A percentile compares a stretch with the other conserved stretches of the same genome.
These are phyloP conservation scores for Thripadectes ignobilis DNA, from an alignment of 2,797 vertebrate genomes.

Conservation along the genomic window DNA sequence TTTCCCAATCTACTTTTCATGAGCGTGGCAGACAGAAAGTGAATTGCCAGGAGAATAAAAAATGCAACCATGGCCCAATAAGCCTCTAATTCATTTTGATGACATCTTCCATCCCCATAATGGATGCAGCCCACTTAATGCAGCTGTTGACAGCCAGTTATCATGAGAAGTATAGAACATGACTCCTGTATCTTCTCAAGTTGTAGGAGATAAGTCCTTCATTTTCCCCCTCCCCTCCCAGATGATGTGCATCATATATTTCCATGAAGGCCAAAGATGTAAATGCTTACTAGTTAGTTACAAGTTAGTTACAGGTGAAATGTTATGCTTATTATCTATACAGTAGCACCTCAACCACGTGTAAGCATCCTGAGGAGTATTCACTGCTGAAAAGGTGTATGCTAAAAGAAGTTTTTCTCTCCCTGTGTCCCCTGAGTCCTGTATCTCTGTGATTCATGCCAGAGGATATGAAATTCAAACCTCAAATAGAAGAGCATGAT, in stretches of 20 bases:
- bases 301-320: background rate
- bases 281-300: background rate
- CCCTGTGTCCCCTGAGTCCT: background rate
- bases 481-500: background rate
- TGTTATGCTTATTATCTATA: background rate
- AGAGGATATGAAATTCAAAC: background rate
- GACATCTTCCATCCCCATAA: constrained; percentile 78
- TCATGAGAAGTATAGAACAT: constrained; percentile 16
- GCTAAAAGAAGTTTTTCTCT: background rate
- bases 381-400: background rate
- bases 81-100: constrained; percentile 75
- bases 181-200: constrained; percentile 54
- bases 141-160: constrained; percentile 75
- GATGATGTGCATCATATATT: background rate
- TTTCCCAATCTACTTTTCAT: background rate
- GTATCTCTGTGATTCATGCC: background rate
- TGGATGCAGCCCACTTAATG: constrained; percentile 76
- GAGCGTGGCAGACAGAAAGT: constrained; percentile 25
- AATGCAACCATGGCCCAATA: constrained; percentile 67
- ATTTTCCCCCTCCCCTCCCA: background rate
- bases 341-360: background rate
- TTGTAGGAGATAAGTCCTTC: constrained; percentile 36
- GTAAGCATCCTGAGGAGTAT: background rate
- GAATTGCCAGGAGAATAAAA: constrained; percentile 48
- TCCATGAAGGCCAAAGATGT: background rate